Conservation (phyloP, 2,888 invertebrate genomes). For the Steinernema carpocapsae region DNA sequence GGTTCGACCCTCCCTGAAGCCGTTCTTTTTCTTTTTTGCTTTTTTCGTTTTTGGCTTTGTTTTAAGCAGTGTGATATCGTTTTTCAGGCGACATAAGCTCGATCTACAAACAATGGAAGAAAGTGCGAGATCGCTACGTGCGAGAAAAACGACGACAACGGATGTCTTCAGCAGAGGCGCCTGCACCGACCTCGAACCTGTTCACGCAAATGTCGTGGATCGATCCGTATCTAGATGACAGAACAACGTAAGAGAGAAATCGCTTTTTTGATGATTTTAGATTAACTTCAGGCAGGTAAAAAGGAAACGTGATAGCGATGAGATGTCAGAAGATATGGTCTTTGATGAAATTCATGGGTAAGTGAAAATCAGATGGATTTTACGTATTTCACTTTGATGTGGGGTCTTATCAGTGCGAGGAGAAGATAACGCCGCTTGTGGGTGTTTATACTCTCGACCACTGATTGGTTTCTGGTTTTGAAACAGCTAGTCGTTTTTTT, state of each 20-base stretch:
- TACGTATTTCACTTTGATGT: too few relatives aligned
- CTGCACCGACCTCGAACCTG: slow-evolving; percentile 57
- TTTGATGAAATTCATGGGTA: slow-evolving; percentile 32
- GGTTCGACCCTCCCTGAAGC: not conserved
- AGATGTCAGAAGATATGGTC: slow-evolving; percentile 48
- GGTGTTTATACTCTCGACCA: too few relatives aligned
- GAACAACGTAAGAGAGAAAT: slow-evolving; percentile 48
- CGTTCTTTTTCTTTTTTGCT: too few relatives aligned
- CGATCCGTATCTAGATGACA: slow-evolving; percentile 60
- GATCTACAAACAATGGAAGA: slow-evolving; percentile 67
- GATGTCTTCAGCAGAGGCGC: slow-evolving; percentile 37
- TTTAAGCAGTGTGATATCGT: too few relatives aligned
- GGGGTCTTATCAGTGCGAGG: not conserved
- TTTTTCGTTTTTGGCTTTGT: too few relatives aligned
- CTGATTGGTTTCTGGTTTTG: not conserved
- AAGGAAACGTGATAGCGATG: slow-evolving; percentile 47
- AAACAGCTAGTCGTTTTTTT: not conserved
- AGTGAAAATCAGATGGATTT: not conserved
- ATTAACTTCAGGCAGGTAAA: slow-evolving; percentile 43
- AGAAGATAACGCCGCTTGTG: not conserved
- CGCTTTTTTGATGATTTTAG: slow-evolving; percentile 3
- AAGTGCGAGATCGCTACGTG: slow-evolving; percentile 64
- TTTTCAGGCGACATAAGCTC: slow-evolving; percentile 51
- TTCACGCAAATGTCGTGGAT: slow-evolving; percentile 61
- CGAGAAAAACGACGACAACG: slow-evolving; percentile 58